Base-by-base conservation (phyloP, 2,113 vertebrate genomes). In the Colinus virginianus region DNA sequence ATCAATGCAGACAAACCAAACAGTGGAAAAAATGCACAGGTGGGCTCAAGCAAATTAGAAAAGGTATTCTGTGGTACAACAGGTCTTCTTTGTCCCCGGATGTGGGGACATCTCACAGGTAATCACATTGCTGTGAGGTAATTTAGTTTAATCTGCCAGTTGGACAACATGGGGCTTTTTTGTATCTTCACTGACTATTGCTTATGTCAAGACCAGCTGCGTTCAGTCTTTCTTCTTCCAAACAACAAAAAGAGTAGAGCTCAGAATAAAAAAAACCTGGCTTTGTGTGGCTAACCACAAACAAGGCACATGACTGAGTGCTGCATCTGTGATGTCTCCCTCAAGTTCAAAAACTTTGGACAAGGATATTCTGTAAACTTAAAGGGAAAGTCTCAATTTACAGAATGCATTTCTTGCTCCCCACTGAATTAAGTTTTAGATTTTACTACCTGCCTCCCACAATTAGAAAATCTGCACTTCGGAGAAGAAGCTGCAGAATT, bases 251-350 rank as follows among this genome's bases (percentile, higher is more conserved):
- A 21, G 1, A 14, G 8, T 46, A 56, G 36, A 63, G 59, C 49
- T 92, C 90, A 82, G 34, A 30, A 82, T 94, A 96, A 94, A 96
- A 96, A 85, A 40, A 56, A 87, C 11, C 40, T 40, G 59, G 81
- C 87, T 90, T 85, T 89, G 30, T 96, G 56, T 87, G 68, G 75
- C 64, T 92, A 92, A 93, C 93, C 84, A 87, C 93, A 91, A 75
- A 43, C 55, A 71, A 46, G 51, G 59, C 91, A 92, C 84, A 89
- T 95, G 95, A 95, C 95, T 87, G 74, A 92, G 67, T 77, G 75
- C 84, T 72, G 46, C 6, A 11, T 93, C 92, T 92, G 78, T 62
- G 79, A 18, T 66, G 40, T 83, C 67, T 20, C 61, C 6, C 61
- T 86, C 66, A 58, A 74, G 68, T 88, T 85, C 26, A 77, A 90